These are phyloP conservation scores for Biston betularia DNA, from an alignment of 2,888 invertebrate species.

Conservation along the genomic window DNA sequence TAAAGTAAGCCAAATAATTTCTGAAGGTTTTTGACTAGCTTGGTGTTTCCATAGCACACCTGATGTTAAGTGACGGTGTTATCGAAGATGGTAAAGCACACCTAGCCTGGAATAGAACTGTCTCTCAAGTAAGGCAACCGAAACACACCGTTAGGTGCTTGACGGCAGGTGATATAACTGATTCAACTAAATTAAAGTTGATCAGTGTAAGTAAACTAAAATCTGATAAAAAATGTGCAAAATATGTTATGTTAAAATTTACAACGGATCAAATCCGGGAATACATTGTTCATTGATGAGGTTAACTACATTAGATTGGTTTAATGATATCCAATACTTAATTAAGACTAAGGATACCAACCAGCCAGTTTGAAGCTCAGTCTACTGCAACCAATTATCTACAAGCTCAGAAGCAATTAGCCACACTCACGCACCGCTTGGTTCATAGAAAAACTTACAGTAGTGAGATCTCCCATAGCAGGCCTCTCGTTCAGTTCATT, in stretches of 20 bases:
- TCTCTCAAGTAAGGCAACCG: too few species aligned
- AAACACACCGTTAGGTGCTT: too few species aligned
- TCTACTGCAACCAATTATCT: slow-evolving; percentile 12
- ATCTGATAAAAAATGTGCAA: not conserved
- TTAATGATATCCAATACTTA: slow-evolving; percentile 17
- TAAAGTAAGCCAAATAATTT: too few species aligned
- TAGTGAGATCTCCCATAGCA: slow-evolving; percentile 57
- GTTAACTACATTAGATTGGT: slow-evolving; percentile 33
- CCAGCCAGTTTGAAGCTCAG: slow-evolving; percentile 17
- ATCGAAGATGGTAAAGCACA: too few species aligned
- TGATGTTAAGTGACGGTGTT: too few species aligned
- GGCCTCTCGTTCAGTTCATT: slow-evolving; percentile 59
- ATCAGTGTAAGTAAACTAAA: too few species aligned
- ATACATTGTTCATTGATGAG: not conserved
- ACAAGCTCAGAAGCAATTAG: slow-evolving; percentile 6
- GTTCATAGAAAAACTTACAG: slow-evolving; percentile 57
- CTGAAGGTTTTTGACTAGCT: too few species aligned
- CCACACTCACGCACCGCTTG: slow-evolving; percentile 18
- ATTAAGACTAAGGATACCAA: slow-evolving; percentile 22
- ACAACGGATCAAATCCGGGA: not conserved
- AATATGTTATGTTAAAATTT: not conserved
- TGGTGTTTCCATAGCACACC: too few species aligned
- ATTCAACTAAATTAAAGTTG: too few species aligned
- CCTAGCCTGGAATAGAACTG: too few species aligned
- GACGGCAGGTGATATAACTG: too few species aligned